Percentiles rank a stretch among this genome's conserved stretches.
Conservation (phyloP, 2,888 invertebrate genomes). For the Meiosimyza platycephala region DNA sequence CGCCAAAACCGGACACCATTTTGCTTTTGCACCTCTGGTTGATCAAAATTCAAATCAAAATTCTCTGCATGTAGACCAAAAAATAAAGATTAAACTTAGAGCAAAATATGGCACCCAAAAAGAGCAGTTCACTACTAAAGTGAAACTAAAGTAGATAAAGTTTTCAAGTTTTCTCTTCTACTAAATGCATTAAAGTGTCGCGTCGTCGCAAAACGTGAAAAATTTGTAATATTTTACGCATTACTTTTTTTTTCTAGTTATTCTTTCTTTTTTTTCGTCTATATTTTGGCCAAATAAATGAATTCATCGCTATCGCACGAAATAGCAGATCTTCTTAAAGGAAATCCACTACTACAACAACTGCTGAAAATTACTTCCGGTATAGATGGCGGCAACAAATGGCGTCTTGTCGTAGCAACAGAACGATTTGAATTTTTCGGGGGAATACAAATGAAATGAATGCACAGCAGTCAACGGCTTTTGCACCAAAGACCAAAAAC, state of each 20-base stretch:
- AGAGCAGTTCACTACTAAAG: not conserved
- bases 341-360: conserved; percentile 37
- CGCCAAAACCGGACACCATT: no score
- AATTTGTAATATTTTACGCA: conserved; percentile 22
- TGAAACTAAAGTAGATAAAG: conserved; percentile 24
- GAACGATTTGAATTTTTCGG: conserved; percentile 42
- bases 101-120: no score
- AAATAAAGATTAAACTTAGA: no score
- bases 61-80: no score
- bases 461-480: conserved; percentile 10
- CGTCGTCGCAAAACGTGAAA: not conserved
- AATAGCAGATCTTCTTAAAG: conserved; percentile 12
- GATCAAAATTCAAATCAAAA: no score
- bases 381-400: conserved; percentile 37
- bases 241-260: not conserved
- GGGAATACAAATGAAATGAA: conserved; percentile 16
- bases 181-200: conserved; percentile 33
- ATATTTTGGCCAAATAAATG: not conserved
- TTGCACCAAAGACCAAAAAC: not conserved
- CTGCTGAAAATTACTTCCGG: conserved; percentile 49
- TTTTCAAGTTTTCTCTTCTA: not conserved
- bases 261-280: not conserved
- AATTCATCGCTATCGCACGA: conserved; percentile 16
- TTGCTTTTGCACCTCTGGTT: no score
- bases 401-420: conserved; percentile 34